Percentiles rank a stretch among this genome's conserved stretches.
These are phyloP conservation scores for Sinocyclocheilus grahami DNA, from an alignment of 2,113 vertebrate species.

Conservation along the genomic window DNA sequence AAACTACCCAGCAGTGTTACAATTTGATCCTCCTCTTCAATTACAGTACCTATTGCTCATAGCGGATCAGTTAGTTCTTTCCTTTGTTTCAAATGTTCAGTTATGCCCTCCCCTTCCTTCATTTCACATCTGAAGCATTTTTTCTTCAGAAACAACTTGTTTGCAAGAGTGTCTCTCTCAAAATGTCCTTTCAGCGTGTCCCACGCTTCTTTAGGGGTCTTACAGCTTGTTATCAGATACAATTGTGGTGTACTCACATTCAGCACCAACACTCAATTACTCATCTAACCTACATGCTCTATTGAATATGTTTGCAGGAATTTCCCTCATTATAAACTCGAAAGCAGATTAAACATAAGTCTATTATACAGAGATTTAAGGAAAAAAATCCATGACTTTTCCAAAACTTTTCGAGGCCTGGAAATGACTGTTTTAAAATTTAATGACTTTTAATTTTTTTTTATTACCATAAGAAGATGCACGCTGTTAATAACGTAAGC, in stretches of 20 bases:
- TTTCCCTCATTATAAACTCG: no score
- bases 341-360: no score
- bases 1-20: neutral
- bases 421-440: no score
- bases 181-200: constrained; percentile 12
- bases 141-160: neutral
- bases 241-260: neutral
- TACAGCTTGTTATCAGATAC: constrained; percentile 3
- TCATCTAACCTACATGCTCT: no score
- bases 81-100: neutral
- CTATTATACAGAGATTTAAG: no score
- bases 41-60: neutral
- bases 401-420: no score
- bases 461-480: no score
- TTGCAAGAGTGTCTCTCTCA: constrained; percentile 1
- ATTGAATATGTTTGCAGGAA: no score
- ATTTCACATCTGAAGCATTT: constrained; percentile 13
- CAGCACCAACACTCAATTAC: constrained; percentile 4
- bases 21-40: neutral
- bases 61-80: neutral
- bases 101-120: neutral
- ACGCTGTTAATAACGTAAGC: no score
- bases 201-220: constrained; percentile 7
- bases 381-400: no score
- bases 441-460: no score